Evolutionary conservation across 2,888 invertebrate genomes (phyloP), one percentile per base, ranked within the genome.

Genomic region (Formica aserva): DNA sequence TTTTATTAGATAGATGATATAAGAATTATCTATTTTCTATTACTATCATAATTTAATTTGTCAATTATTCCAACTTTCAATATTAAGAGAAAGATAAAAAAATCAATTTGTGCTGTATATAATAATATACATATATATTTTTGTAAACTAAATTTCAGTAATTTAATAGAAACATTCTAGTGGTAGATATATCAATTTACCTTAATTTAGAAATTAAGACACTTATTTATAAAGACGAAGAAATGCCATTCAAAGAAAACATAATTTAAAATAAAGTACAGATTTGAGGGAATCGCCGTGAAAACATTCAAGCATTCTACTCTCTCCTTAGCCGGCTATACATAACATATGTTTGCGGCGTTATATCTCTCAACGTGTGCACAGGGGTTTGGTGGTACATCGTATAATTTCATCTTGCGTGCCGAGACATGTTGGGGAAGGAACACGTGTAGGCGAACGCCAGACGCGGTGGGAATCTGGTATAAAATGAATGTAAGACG

Each of bases 361-460:
- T 78, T 78, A 60, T 78, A 78, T 71, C 78, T 71, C 71, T 52
- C 77, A 78, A 57, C 77, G 45, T 32, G 78, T 60, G 15, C 48
- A 35, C 69, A 45, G 41, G 48, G n/a, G 69, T 69, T 67, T 29
- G 69, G 41, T 69, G 69, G 69, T 71, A 78, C 71, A 45, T 78
- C 78, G 78, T 78, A 78, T 78, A 78, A 78, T 78, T 78, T 78
- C 78, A 71, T 78, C 78, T 78, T 18, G 78, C 78, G 71, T 71
- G 78, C 60, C 57, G 60, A 48, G 48, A 71, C 78, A 60, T 78
- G 71, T 78, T 71, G 60, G 78, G 32, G 78, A 78, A 78, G 78
- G 45, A 78, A 78, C 78, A 78, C 78, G 71, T 78, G 78, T 78
- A 78, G 32, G 29, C 55, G 77, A 71, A 45, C 69, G 41, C 22